Conservation (phyloP, 1,140 invertebrate genomes). For the Himalopsyche phryganea region DNA sequence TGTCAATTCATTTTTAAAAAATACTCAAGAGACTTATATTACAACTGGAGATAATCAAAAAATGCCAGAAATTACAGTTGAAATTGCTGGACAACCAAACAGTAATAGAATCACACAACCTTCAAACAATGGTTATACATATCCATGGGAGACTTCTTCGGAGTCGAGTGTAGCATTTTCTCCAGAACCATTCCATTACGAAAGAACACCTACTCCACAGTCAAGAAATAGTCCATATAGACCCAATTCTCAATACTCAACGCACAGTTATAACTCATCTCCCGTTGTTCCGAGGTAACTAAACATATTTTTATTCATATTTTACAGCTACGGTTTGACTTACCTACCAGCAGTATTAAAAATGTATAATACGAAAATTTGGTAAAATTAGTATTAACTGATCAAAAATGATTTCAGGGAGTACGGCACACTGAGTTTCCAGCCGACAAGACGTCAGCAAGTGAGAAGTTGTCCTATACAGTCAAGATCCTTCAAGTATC, state of each 20-base stretch:
- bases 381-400: too few species aligned
- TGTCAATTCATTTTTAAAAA: slow-evolving; percentile 18
- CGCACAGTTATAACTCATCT: slow-evolving; percentile 13
- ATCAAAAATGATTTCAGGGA: too few species aligned
- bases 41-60: slow-evolving; percentile 12
- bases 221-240: slow-evolving; percentile 37
- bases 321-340: too few species aligned
- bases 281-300: slow-evolving; percentile 25
- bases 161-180: slow-evolving; percentile 44
- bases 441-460: slow-evolving; percentile 39
- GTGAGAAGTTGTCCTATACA: slow-evolving; percentile 45
- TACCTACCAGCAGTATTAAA: too few species aligned
- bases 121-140: slow-evolving; percentile 28
- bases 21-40: slow-evolving; percentile 3
- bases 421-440: slow-evolving; percentile 39
- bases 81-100: slow-evolving; percentile 35
- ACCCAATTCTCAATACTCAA: slow-evolving; percentile 12
- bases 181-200: slow-evolving; percentile 23
- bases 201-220: slow-evolving; percentile 36
- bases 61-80: slow-evolving; percentile 32
- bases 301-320: too few species aligned
- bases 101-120: slow-evolving; percentile 2
- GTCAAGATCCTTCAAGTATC: slow-evolving; percentile 52
- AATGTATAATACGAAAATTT: too few species aligned
- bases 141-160: slow-evolving; percentile 36